These are phyloP conservation scores for Drosophila suzukii DNA, from an alignment of 1,140 invertebrate species.

Conservation along the genomic window DNA sequence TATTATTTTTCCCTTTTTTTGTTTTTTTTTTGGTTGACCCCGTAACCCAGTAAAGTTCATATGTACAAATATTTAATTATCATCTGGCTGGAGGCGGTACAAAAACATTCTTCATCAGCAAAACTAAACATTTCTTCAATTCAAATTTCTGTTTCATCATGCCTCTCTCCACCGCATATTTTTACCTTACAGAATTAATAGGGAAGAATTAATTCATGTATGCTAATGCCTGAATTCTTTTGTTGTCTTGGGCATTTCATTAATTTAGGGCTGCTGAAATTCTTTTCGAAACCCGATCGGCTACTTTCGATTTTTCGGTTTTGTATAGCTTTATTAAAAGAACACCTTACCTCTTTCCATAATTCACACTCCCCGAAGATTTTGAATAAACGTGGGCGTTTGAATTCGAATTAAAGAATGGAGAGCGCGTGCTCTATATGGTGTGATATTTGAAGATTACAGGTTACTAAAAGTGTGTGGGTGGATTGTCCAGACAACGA, in stretches of 20 bases:
- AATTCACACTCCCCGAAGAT: constrained; percentile 23
- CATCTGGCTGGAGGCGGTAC: constrained; percentile 37
- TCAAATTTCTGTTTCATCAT: constrained; percentile 60
- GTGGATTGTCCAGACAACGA: constrained; percentile 6
- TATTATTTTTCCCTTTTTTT: constrained; percentile 9
- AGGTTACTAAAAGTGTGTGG: constrained; percentile 29
- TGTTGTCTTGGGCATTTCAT: constrained; percentile 57
- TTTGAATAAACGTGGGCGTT: constrained; percentile 27
- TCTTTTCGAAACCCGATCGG: constrained; percentile 38
- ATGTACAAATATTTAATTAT: constrained; percentile 79
- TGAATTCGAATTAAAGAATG: constrained; percentile 18
- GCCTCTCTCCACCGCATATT: constrained; percentile 19
- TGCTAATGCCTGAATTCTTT: constrained; percentile 56
- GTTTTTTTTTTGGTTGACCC: constrained; percentile 29
- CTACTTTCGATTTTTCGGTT: constrained; percentile 71
- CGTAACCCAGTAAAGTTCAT: constrained; percentile 73
- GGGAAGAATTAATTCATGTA: constrained; percentile 57
- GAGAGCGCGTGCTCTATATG: constrained; percentile 33
- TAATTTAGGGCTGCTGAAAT: constrained; percentile 58
- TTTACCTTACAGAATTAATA: constrained; percentile 1
- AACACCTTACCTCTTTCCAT: constrained; percentile 1
- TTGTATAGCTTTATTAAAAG: constrained; percentile 50
- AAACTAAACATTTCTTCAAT: constrained; percentile 33
- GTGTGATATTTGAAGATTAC: constrained; percentile 35
- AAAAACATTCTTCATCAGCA: constrained; percentile 43